Evolutionary conservation across 2,113 vertebrate genomes (phyloP).

Genomic region (Tinamus guttatus): DNA sequence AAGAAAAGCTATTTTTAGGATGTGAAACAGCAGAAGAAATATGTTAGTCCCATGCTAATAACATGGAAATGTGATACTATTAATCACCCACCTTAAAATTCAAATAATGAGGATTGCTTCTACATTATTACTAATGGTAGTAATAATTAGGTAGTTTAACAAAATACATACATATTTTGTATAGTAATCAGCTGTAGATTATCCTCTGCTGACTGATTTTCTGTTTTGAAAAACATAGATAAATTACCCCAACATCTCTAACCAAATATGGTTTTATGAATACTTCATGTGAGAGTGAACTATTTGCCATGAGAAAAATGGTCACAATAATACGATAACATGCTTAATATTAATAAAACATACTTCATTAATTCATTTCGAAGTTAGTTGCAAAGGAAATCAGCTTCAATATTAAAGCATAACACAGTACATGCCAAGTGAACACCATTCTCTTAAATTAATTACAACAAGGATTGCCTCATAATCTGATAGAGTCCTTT

Average conservation of each 20-base stretch:
- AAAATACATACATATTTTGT: background rate
- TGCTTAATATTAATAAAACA: background rate
- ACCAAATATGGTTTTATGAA: background rate
- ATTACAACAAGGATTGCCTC: background rate
- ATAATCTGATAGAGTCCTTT: background rate
- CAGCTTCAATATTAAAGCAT: background rate
- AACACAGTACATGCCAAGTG: background rate
- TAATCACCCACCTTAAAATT: background rate
- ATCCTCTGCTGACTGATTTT: background rate
- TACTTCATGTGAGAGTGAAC: background rate
- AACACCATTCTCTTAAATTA: slow-evolving; percentile 3
- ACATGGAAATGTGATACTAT: fast-evolving
- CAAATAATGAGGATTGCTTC: background rate
- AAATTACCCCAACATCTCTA: background rate
- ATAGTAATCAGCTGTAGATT: background rate
- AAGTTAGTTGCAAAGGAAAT: background rate
- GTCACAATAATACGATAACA: background rate
- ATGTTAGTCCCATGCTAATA: background rate
- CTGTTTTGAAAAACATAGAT: background rate
- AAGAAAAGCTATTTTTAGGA: background rate
- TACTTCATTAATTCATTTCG: background rate
- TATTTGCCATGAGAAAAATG: background rate
- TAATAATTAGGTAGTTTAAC: background rate
- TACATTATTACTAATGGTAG: background rate
- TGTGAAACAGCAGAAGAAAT: background rate